Evolutionary conservation across 2,888 invertebrate genomes (phyloP).

Genomic region (Eupithecia subumbrata): DNA sequence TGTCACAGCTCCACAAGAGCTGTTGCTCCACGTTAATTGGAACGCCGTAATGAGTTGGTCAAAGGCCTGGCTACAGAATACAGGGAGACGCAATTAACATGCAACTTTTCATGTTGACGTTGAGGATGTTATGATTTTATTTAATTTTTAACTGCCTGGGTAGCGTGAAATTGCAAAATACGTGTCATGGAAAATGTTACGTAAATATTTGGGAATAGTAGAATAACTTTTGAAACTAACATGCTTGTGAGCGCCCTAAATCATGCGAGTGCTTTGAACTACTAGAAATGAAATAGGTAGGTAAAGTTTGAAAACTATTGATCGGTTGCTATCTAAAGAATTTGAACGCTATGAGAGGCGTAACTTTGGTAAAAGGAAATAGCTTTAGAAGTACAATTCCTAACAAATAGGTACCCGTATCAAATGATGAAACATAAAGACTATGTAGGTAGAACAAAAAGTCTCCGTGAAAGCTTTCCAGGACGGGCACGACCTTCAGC

Average conservation of each 20-base stretch:
- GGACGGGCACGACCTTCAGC: too few relatives aligned
- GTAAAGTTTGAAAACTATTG: background rate
- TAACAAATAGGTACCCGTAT: background rate
- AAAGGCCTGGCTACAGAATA: conserved; percentile 8
- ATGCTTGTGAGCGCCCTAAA: background rate
- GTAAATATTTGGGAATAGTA: background rate
- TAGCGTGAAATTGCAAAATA: background rate
- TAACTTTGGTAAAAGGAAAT: background rate
- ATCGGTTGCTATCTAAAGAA: background rate
- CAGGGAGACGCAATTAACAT: conserved; percentile 10
- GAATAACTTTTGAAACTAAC: background rate
- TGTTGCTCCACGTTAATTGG: conserved; percentile 25
- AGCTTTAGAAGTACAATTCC: background rate
- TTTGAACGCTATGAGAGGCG: background rate
- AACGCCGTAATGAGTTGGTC: conserved; percentile 30
- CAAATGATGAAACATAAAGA: background rate
- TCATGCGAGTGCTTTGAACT: background rate
- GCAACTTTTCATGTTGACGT: conserved; percentile 12
- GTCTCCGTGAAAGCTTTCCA: too few relatives aligned
- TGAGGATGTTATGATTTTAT: conserved; percentile 8
- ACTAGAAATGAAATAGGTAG: background rate
- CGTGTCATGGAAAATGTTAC: background rate
- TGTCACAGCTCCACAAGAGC: background rate
- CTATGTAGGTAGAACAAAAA: background rate
- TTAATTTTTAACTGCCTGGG: background rate